Evolutionary conservation across 1,140 invertebrate species (phyloP).

Genomic region (Brachionus asplanchnoidis): DNA sequence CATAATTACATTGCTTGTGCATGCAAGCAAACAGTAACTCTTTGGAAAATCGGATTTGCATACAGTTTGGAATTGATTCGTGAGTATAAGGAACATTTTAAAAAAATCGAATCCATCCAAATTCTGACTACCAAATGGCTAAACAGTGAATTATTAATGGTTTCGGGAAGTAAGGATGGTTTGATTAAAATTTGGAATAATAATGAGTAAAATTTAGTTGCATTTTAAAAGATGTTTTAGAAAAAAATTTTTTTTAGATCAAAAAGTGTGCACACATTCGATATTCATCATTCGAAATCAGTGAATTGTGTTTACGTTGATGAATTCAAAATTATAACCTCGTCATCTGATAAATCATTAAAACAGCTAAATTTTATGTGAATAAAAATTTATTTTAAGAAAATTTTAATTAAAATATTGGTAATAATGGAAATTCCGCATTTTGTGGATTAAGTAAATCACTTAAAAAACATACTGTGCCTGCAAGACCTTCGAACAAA

Average conservation of each 20-base stretch:
- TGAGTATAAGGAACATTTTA: conserved; percentile 47
- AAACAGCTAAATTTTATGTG: conserved; percentile 49
- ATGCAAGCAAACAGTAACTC: conserved; percentile 46
- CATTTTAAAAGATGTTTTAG: not conserved
- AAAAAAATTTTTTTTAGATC: conserved; percentile 42
- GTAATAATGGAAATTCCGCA: conserved; percentile 73
- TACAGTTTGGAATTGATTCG: conserved; percentile 45
- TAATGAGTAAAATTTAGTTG: not conserved
- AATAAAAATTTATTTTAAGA: not conserved
- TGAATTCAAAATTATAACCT: conserved; percentile 48
- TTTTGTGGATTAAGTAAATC: conserved; percentile 70
- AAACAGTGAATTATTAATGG: conserved; percentile 45
- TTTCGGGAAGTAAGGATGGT: conserved; percentile 50
- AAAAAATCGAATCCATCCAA: conserved; percentile 49
- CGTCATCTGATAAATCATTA: conserved; percentile 47
- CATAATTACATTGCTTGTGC: conserved; percentile 75
- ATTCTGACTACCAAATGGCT: conserved; percentile 45
- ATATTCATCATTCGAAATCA: conserved; percentile 44
- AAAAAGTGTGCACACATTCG: conserved; percentile 48
- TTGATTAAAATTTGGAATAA: conserved; percentile 50
- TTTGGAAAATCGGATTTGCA: conserved; percentile 46
- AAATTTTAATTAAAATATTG: conserved; percentile 7
- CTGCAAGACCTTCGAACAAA: conserved; percentile 78
- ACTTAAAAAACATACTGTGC: conserved; percentile 73
- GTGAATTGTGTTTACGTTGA: conserved; percentile 50